Evolutionary conservation across 2,113 vertebrate genomes (phyloP).

Genomic region (Limnothrissa miodon): DNA sequence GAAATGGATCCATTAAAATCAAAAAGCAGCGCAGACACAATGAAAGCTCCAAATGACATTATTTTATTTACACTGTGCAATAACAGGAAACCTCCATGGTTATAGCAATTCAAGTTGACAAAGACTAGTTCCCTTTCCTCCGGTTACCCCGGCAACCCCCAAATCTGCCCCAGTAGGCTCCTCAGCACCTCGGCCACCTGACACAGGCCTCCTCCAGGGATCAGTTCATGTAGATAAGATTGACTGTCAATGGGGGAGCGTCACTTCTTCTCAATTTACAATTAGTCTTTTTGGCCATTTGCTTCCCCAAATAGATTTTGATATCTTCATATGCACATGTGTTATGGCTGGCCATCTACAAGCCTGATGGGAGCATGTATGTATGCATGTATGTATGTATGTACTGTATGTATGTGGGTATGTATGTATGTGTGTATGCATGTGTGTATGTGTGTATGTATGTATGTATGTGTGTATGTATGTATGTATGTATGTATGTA

Average conservation of each 20-base stretch:
- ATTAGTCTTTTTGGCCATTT: neutral
- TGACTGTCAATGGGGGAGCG: neutral
- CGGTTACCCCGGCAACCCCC: conserved; percentile 26
- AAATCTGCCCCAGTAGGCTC: conserved; percentile 37
- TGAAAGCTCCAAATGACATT: conserved; percentile 31
- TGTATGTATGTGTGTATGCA: neutral
- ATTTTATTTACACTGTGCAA: conserved; percentile 59
- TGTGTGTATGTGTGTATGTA: neutral
- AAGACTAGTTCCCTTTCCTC: conserved; percentile 42
- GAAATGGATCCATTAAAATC: conserved; percentile 23
- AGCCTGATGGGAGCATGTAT: neutral
- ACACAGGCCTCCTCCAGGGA: neutral
- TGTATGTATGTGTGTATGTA: conserved; percentile 25
- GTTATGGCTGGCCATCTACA: conserved; percentile 22
- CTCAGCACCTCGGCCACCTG: neutral
- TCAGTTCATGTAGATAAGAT: neutral
- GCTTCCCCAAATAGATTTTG: neutral
- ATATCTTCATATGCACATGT: neutral
- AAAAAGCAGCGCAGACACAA: conserved; percentile 12
- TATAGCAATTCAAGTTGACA: conserved; percentile 51
- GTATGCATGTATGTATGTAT: too few species aligned
- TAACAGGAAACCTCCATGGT: conserved; percentile 48
- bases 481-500: conserved; percentile 19
- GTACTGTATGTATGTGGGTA: too few species aligned
- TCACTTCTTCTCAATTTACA: neutral